A percentile compares a stretch with the other conserved stretches of the same genome.
Evolutionary conservation across 2,113 vertebrate genomes (phyloP).

Genomic region (rat (Rattus norvegicus)): DNA sequence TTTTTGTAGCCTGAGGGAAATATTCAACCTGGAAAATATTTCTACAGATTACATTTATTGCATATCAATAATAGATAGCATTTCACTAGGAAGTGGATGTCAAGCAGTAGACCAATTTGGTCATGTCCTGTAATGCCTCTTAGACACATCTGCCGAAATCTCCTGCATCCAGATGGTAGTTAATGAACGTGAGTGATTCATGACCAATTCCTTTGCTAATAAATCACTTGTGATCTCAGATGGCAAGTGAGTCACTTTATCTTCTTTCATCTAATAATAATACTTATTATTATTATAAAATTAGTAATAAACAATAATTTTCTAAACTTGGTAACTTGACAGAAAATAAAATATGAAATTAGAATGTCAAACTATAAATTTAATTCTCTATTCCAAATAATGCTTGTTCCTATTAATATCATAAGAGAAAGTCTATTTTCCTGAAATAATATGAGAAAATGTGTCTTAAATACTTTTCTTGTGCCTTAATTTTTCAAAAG

Average conservation of each 20-base stretch:
- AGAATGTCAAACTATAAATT: not conserved
- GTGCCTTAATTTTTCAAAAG: not conserved
- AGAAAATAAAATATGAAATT: constrained; percentile 8
- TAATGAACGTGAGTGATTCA: constrained; percentile 1
- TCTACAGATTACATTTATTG: not conserved
- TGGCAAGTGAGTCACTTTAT: not conserved
- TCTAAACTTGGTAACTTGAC: not conserved
- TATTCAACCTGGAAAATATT: not conserved
- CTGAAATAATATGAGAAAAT: not conserved
- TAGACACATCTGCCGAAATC: not conserved
- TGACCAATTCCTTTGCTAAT: not conserved
- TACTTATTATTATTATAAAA: not conserved
- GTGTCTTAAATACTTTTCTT: not conserved
- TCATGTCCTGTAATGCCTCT: not conserved
- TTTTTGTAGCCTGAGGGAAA: not conserved
- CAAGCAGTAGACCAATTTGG: not conserved
- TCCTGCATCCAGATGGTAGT: not conserved
- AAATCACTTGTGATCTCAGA: not conserved
- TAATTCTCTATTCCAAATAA: constrained; percentile 5
- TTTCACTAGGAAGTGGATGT: not conserved
- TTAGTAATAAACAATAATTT: not conserved
- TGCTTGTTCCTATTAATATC: not conserved
- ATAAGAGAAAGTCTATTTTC: not conserved
- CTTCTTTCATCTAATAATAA: not conserved
- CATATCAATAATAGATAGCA: not conserved